A percentile compares a stretch with the other conserved stretches of the same genome.
Evolutionary conservation across 2,797 vertebrate species (phyloP).

Genomic region (Coluber constrictor): DNA sequence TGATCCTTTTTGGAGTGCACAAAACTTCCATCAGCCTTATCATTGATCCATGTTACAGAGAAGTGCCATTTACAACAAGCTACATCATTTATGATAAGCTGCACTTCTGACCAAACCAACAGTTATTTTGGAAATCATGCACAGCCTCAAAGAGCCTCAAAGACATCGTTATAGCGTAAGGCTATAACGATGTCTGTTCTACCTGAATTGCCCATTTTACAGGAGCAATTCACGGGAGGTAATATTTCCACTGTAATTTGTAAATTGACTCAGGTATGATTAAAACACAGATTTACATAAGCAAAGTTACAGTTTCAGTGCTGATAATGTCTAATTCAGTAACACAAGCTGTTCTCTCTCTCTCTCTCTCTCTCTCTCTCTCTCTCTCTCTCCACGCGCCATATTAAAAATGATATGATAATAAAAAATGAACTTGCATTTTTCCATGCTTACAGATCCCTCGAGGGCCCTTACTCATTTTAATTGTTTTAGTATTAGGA

Average conservation of each 20-base stretch:
- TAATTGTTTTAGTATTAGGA: background rate
- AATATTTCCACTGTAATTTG: background rate
- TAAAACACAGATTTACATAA: background rate
- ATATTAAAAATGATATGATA: background rate
- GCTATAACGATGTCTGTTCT: background rate
- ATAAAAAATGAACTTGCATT: background rate
- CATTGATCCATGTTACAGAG: background rate
- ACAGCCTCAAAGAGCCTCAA: background rate
- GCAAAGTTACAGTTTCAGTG: background rate
- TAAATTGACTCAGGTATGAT: background rate
- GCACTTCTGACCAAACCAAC: background rate
- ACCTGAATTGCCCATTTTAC: background rate
- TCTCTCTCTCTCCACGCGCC: accelerated
- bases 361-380: no score
- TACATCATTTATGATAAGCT: background rate
- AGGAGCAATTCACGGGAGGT: background rate
- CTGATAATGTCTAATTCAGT: background rate
- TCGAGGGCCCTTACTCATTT: background rate
- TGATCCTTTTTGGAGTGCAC: background rate
- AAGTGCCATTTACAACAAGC: background rate
- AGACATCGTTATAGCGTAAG: no score
- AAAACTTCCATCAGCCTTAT: background rate
- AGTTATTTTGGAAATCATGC: background rate
- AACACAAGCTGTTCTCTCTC: background rate
- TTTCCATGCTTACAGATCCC: background rate